Conservation (phyloP, 1,140 invertebrate species). For the Elysia chlorotica region DNA sequence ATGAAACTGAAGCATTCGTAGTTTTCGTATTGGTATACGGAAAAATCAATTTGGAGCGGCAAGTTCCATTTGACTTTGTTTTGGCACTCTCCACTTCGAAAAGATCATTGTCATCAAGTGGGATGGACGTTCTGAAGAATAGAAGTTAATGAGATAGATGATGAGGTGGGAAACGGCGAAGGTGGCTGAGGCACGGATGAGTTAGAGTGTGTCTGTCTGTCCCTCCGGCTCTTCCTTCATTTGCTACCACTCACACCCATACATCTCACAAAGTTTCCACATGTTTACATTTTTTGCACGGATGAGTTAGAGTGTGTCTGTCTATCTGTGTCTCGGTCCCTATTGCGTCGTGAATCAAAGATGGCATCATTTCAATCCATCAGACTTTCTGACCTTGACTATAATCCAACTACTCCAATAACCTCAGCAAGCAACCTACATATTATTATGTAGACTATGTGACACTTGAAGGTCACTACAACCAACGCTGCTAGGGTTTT, state of each 20-base stretch:
- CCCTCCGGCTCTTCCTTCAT: neutral
- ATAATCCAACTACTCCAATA: too few relatives aligned
- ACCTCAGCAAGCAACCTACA: too few relatives aligned
- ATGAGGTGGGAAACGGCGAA: too few relatives aligned
- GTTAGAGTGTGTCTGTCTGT: neutral
- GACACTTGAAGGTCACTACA: too few relatives aligned
- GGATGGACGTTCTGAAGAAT: neutral
- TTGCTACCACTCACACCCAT: neutral
- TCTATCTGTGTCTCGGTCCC: too few relatives aligned
- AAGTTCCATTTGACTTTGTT: constrained; percentile 2
- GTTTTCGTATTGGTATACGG: constrained; percentile 34
- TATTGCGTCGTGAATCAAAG: too few relatives aligned
- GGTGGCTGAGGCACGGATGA: neutral
- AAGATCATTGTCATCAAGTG: neutral
- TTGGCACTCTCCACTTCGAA: neutral
- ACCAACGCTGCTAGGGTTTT: too few relatives aligned
- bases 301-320: too few relatives aligned
- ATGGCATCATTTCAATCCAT: too few relatives aligned
- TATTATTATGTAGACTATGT: too few relatives aligned
- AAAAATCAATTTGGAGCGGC: constrained; percentile 29
- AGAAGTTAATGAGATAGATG: constrained; percentile 12
- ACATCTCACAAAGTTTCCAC: neutral
- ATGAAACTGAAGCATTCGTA: constrained; percentile 37
- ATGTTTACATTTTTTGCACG: too few relatives aligned
- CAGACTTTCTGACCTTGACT: too few relatives aligned